Percentiles rank a stretch among this genome's conserved stretches.
Evolutionary conservation across 2,888 invertebrate species (phyloP).

Genomic region (Agrotis ipsilon): DNA sequence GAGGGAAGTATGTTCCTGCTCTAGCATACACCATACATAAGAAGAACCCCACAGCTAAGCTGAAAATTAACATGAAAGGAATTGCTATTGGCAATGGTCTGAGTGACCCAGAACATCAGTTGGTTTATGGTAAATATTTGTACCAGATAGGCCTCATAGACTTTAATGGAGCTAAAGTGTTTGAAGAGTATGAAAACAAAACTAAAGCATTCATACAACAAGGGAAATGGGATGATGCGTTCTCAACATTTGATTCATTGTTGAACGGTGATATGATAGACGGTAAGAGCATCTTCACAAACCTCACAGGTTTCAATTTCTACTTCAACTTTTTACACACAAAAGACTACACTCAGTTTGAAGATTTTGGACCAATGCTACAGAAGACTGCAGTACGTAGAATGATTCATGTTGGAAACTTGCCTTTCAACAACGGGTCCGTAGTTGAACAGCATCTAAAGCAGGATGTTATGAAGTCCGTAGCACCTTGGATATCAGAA

Average conservation of each 20-base stretch:
- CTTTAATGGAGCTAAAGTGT: slow-evolving; percentile 91
- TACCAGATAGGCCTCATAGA: slow-evolving; percentile 95
- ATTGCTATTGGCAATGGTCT: slow-evolving; percentile 95
- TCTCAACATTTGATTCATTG: slow-evolving; percentile 93
- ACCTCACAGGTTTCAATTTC: slow-evolving; percentile 94
- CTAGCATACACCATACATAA: slow-evolving; percentile 94
- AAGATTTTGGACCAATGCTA: slow-evolving; percentile 92
- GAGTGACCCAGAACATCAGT: slow-evolving; percentile 94
- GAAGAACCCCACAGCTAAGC: slow-evolving; percentile 91
- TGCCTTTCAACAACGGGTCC: slow-evolving; percentile 92
- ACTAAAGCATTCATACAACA: slow-evolving; percentile 92
- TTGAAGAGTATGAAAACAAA: slow-evolving; percentile 92
- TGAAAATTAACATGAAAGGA: slow-evolving; percentile 94
- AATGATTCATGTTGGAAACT: slow-evolving; percentile 96
- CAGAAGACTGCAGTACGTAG: slow-evolving; percentile 92
- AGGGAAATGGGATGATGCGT: slow-evolving; percentile 93
- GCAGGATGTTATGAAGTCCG: slow-evolving; percentile 95
- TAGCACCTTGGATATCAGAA: slow-evolving; percentile 94
- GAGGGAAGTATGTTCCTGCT: slow-evolving; percentile 95
- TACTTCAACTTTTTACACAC: slow-evolving; percentile 94
- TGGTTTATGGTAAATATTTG: slow-evolving; percentile 95
- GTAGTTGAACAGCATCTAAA: slow-evolving; percentile 94
- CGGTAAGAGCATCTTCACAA: slow-evolving; percentile 92
- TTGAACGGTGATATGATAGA: slow-evolving; percentile 93
- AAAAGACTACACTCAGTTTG: slow-evolving; percentile 88